Conservation (phyloP, 2,888 invertebrate genomes). For the Meiosimyza decipiens region DNA sequence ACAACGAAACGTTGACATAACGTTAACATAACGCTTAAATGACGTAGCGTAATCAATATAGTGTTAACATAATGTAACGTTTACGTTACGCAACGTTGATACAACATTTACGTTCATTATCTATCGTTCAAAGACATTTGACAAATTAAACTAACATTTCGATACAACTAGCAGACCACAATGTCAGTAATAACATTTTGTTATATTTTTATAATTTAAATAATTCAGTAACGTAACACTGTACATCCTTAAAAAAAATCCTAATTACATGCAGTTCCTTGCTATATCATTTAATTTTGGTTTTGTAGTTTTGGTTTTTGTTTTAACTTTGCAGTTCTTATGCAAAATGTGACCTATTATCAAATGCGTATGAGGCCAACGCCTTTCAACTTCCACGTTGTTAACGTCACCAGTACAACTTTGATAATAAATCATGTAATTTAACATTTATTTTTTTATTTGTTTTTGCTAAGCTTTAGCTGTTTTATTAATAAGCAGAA, state of each 20-base stretch:
- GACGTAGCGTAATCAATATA: no score
- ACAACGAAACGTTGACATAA: no score
- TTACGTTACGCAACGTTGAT: no score
- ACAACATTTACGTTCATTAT: no score
- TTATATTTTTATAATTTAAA: slow-evolving; percentile 1
- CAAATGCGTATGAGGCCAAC: no score
- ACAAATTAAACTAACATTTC: neutral
- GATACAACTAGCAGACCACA: neutral
- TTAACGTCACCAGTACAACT: no score
- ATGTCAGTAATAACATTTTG: neutral
- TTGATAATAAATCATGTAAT: neutral
- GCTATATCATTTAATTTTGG: slow-evolving; percentile 12
- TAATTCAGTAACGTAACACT: neutral
- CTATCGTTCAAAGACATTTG: no score
- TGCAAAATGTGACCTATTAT: no score
- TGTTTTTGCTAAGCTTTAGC: slow-evolving; percentile 16
- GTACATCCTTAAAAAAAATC: neutral
- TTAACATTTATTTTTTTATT: neutral
- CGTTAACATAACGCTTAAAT: no score
- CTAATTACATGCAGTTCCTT: slow-evolving; percentile 6
- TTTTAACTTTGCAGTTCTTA: no score
- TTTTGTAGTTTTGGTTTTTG: slow-evolving; percentile 18
- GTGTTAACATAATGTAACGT: no score
- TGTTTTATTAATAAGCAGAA: slow-evolving; percentile 20
- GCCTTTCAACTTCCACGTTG: no score